Evolutionary conservation across 1,140 invertebrate species (phyloP), one percentile per base, ranked within the genome.

Genomic region (Eumaeus atala): DNA sequence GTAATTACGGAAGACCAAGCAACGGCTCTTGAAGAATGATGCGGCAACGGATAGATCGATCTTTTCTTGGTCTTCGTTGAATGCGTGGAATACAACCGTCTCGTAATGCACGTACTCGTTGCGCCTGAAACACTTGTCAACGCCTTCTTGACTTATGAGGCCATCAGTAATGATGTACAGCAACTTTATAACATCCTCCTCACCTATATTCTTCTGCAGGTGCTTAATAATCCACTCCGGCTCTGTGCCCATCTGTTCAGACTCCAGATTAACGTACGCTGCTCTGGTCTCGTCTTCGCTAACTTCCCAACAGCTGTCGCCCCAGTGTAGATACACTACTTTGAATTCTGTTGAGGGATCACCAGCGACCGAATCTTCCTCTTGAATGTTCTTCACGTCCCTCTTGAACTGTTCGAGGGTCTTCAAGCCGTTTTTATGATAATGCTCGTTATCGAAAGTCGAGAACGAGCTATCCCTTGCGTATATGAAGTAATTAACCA

Each of bases 131-230:
- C 67, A 70, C 47, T 18, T 12, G 1, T 53, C 9, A 44, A 34
- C 40, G 12, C 35, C 56, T 2, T 6, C 4, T 9, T 9, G 0
- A 14, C 48, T 10, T 34, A 67, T 67, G 11, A 61, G 28, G 16
- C 67, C 67, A 54, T 70, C 62, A 16, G 67, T 70, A 33, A 70
- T 58, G n/a, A 70, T 66, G 36, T 70, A 67, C 9, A 70, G 12
- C 34, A 70, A 49, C 28, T 61, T 56, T n/a, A 65, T 61, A 40
- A 48, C 53, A 48, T 54, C 36, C 10, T 53, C 38, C 37, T 61
- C 37, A 36, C 12, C 11, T 9, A 28, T 6, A 9, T 47, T 48
- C n/a, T 37, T 37, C n/a, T n/a, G 36, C 4, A 37, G 36, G 36
- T 37, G 36, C 36, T 37, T 9, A 0, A 37, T 37, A 9, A 37